Conservation (phyloP, 2,888 invertebrate genomes). For the Cephus spinipes region DNA sequence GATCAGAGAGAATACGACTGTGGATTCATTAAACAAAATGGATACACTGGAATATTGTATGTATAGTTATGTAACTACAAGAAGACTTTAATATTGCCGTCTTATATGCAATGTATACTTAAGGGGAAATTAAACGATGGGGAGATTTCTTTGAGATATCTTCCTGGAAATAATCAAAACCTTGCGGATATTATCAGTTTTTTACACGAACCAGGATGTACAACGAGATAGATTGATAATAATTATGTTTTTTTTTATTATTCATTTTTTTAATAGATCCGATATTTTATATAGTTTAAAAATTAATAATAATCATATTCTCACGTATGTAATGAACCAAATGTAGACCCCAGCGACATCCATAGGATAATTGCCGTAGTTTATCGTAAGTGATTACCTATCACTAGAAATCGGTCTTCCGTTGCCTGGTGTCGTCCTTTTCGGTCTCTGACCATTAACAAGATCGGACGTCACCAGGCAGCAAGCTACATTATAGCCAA, state of each 20-base stretch:
- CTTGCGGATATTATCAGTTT: neutral
- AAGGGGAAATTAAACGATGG: neutral
- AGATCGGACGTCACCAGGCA: too few species aligned
- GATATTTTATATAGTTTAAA: neutral
- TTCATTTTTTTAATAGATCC: neutral
- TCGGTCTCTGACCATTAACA: too few species aligned
- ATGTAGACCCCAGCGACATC: too few species aligned
- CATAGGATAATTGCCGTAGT: too few species aligned
- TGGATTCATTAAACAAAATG: neutral
- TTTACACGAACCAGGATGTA: neutral
- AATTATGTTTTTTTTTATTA: neutral
- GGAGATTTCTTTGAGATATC: neutral
- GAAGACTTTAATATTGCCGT: neutral
- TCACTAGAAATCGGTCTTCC: too few species aligned
- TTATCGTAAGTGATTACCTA: too few species aligned
- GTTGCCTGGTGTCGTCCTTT: too few species aligned
- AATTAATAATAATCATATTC: neutral
- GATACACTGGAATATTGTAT: neutral
- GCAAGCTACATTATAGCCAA: too few species aligned
- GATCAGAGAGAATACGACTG: neutral
- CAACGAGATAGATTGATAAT: neutral
- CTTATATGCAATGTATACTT: neutral
- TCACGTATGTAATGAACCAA: too few species aligned
- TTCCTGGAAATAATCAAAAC: neutral
- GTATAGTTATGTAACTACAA: neutral